Evolutionary conservation across 2,113 vertebrate genomes (phyloP), one percentile per base, ranked within the genome.

Genomic region (Prunella himalayana): DNA sequence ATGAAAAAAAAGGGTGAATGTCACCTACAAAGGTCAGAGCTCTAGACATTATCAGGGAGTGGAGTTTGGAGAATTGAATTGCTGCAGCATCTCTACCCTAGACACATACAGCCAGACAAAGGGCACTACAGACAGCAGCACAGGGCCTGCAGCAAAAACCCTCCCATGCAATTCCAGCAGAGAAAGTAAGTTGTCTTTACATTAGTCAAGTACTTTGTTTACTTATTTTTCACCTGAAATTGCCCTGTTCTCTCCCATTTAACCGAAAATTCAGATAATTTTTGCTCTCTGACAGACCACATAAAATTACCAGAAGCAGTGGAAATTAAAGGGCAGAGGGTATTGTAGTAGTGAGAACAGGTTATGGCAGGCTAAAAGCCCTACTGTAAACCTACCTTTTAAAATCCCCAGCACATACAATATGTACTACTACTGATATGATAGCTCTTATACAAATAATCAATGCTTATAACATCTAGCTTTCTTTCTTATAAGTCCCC

Each of bases 21-120:
- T 72, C 71, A 75, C 60, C 49, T 42, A 28, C 15, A 95, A 92
- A 97, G 92, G 94, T 94, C 89, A 93, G 56, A 88, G n/a, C 60
- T 77, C 30, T 37, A 70, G 54, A 70, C 19, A 56, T 39, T 24
- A 68, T 24, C 70, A 85, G 39, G 24, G 37, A 94, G 49, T 23
- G 63, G 60, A 66, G 44, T 56, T 19, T 61, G 49, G 30, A 76
- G 82, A 81, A 78, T 0, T 13, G n/a, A 82, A 65, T 45, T 66
- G 24, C 90, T 85, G 39, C 47, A 21, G 35, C 0, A 0, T 88
- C 44, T 79, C 37, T 68, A 69, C 30, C 59, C 45, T 42, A 57
- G 68, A 60, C 56, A 82, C 33, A 73, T 1, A 50, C 1, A 63
- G 45, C 54, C 61, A 92, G 89, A 78, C 76, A 92, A 96, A 92